phyloP scores from a whole-genome alignment of 2,888 invertebrate species.

The Acanthosoma haemorrhoidale region DNA sequence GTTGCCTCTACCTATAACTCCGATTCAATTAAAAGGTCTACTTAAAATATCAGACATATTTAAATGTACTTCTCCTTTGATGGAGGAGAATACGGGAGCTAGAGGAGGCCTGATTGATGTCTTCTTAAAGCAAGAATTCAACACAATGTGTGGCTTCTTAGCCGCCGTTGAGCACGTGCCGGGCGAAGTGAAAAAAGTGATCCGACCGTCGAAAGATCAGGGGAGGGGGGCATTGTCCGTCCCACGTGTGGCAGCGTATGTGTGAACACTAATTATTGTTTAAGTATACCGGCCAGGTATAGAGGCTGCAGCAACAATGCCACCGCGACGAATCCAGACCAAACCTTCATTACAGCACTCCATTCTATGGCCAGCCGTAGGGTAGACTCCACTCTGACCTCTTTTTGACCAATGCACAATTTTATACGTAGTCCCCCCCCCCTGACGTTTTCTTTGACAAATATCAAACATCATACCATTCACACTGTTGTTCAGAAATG shows the following conservation, averaged over 20 bases:
- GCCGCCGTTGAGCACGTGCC: background rate
- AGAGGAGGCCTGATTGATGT: background rate
- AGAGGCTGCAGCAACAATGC: background rate
- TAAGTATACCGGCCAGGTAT: background rate
- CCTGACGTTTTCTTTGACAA: no score
- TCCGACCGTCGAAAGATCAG: background rate
- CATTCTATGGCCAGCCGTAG: background rate
- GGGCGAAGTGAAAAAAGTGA: background rate
- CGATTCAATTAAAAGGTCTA: no score
- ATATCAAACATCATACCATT: no score
- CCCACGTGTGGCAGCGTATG: background rate
- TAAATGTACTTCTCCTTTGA: no score
- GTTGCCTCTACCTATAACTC: no score
- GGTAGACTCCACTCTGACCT: background rate
- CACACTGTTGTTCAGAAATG: no score
- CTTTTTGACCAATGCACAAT: background rate
- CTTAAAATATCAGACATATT: no score
- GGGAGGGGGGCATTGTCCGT: background rate
- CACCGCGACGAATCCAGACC: background rate
- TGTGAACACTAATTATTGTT: background rate
- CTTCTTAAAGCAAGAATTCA: background rate
- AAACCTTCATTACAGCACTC: slow-evolving; percentile 9
- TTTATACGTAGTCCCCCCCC: no score
- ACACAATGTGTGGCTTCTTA: background rate
- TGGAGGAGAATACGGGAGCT: no score